Evolutionary conservation across 2,113 vertebrate genomes (phyloP).

Genomic region (Haemorhous mexicanus): DNA sequence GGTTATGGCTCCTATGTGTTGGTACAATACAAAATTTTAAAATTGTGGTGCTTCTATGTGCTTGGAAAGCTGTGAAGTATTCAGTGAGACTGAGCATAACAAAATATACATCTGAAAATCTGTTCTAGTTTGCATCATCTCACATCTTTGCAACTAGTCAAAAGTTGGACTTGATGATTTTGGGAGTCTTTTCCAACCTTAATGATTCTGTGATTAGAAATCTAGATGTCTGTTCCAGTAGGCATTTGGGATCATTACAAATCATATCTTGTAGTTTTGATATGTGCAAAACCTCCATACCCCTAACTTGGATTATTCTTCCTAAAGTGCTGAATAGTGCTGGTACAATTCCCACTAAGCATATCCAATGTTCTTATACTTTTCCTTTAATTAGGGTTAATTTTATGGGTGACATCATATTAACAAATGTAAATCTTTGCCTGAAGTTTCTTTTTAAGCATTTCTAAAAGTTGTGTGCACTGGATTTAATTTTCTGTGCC

Average conservation of each 20-base stretch:
- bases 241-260: background rate
- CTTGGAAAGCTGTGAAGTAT: background rate
- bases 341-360: background rate
- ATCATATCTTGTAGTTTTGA: background rate
- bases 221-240: background rate
- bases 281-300: background rate
- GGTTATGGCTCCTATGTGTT: background rate
- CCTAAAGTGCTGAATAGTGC: background rate
- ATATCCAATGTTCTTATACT: background rate
- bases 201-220: background rate
- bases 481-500: background rate
- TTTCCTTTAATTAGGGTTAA: background rate
- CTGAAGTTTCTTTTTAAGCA: background rate
- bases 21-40: background rate
- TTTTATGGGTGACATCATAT: background rate
- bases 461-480: background rate
- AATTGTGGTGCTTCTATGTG: background rate
- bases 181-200: background rate
- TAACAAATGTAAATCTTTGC: background rate
- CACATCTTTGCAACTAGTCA: background rate
- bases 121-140: background rate
- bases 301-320: background rate
- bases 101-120: background rate
- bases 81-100: background rate
- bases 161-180: background rate